phyloP scores from a whole-genome alignment of 2,113 vertebrate species.

The Trematocara zebra region DNA sequence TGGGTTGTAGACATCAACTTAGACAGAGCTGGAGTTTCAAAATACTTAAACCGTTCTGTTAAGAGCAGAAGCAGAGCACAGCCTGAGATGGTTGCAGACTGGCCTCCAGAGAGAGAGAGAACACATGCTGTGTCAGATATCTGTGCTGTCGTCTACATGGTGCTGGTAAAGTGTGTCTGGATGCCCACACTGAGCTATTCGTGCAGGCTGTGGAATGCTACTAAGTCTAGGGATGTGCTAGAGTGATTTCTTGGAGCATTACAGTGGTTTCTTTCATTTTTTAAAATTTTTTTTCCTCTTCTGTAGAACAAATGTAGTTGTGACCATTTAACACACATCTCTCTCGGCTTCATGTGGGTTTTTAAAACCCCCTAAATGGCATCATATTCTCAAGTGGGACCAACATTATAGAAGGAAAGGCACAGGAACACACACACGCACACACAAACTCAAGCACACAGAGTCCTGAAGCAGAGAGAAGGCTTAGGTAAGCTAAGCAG shows the following conservation, averaged over 20 bases:
- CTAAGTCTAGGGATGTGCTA: slow-evolving; percentile 61
- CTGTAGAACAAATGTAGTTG: slow-evolving; percentile 21
- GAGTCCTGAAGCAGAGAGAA: slow-evolving; percentile 71
- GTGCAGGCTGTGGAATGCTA: slow-evolving; percentile 64
- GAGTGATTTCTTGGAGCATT: slow-evolving; percentile 46
- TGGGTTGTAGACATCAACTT: slow-evolving; percentile 64
- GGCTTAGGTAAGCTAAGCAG: slow-evolving; percentile 70
- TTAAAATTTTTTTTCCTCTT: not conserved
- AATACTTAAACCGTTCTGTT: slow-evolving; percentile 29
- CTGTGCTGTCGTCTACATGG: slow-evolving; percentile 68
- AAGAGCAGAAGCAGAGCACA: slow-evolving; percentile 54
- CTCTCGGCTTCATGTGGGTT: slow-evolving; percentile 35
- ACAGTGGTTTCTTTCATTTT: not conserved
- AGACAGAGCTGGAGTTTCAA: slow-evolving; percentile 50
- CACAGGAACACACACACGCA: slow-evolving; percentile 69
- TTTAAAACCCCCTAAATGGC: slow-evolving; percentile 43
- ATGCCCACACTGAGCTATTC: slow-evolving; percentile 48
- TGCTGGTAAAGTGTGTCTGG: slow-evolving; percentile 67
- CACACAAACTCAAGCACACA: slow-evolving; percentile 70
- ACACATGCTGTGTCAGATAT: slow-evolving; percentile 54
- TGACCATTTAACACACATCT: slow-evolving; percentile 34
- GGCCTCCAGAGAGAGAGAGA: slow-evolving; percentile 26
- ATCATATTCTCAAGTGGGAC: slow-evolving; percentile 72
- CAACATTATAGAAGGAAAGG: slow-evolving; percentile 70
- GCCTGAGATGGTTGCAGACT: slow-evolving; percentile 62